These are phyloP conservation scores for Lasius fuliginosus DNA, from an alignment of 2,888 invertebrate species.

Conservation along the genomic window DNA sequence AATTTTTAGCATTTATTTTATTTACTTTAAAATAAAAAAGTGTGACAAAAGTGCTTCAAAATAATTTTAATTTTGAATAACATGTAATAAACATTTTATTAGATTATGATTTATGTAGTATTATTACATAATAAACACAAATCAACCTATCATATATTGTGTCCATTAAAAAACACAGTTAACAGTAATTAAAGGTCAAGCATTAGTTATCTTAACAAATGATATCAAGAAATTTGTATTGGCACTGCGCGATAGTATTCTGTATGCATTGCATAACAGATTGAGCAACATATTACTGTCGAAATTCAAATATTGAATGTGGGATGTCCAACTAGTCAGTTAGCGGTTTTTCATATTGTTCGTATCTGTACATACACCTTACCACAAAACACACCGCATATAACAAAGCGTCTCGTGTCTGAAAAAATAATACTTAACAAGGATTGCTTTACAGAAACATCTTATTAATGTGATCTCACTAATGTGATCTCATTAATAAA, in stretches of 20 bases:
- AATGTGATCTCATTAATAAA: neutral
- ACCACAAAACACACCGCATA: neutral
- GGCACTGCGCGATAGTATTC: conserved; percentile 21
- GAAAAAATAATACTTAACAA: neutral
- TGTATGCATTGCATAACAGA: conserved; percentile 59
- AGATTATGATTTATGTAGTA: neutral
- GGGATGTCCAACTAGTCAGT: conserved; percentile 58
- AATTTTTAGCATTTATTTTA: neutral
- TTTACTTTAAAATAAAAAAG: neutral
- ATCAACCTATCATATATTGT: neutral
- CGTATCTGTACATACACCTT: neutral
- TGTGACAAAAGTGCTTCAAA: neutral
- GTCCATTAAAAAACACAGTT: conserved; percentile 1
- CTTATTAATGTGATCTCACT: neutral
- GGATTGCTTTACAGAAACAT: neutral
- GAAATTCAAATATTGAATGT: conserved; percentile 64
- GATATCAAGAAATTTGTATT: conserved; percentile 33
- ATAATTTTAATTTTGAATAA: neutral
- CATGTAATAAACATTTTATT: neutral
- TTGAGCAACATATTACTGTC: conserved; percentile 60
- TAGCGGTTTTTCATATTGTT: conserved; percentile 45
- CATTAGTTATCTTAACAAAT: neutral
- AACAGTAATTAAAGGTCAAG: neutral
- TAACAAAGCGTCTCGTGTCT: neutral
- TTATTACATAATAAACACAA: conserved; percentile 15